phyloP scores from a whole-genome alignment of 2,113 vertebrate species.

The Acanthochromis polyacanthus region DNA sequence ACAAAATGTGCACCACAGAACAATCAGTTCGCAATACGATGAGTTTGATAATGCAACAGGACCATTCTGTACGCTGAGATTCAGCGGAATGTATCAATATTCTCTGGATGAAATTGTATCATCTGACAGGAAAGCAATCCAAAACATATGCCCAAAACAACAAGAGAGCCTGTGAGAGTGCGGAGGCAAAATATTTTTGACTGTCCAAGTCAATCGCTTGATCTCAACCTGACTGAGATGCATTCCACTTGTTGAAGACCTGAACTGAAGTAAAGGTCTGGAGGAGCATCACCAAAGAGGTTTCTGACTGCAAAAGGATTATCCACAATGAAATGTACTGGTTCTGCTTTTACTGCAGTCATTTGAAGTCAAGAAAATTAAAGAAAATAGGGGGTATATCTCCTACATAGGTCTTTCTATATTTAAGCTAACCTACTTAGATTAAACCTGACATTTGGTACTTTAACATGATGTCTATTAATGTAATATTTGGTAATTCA shows the following conservation, averaged over 20 bases:
- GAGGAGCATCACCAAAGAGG: neutral
- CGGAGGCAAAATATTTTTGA: slow-evolving; percentile 1
- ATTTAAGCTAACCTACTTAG: too few species aligned
- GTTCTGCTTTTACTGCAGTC: neutral
- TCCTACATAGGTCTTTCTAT: too few species aligned
- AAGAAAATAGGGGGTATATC: too few species aligned
- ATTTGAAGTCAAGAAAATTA: too few species aligned
- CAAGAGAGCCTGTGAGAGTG: neutral
- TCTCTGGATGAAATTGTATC: neutral
- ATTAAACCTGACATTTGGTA: too few species aligned
- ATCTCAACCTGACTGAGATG: neutral
- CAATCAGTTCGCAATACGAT: neutral
- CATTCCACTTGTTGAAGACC: neutral
- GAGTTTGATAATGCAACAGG: neutral
- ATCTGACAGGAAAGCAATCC: neutral
- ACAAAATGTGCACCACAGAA: neutral
- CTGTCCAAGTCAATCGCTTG: neutral
- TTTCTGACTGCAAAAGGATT: too few species aligned
- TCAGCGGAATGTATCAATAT: neutral
- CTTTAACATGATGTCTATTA: too few species aligned
- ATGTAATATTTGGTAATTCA: too few species aligned
- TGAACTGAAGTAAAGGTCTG: neutral
- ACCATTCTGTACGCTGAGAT: neutral
- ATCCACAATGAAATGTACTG: neutral
- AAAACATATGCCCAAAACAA: slow-evolving; percentile 2